Base-by-base conservation (phyloP, 1,140 invertebrate species). In the Cyphomyrmex costatus region DNA sequence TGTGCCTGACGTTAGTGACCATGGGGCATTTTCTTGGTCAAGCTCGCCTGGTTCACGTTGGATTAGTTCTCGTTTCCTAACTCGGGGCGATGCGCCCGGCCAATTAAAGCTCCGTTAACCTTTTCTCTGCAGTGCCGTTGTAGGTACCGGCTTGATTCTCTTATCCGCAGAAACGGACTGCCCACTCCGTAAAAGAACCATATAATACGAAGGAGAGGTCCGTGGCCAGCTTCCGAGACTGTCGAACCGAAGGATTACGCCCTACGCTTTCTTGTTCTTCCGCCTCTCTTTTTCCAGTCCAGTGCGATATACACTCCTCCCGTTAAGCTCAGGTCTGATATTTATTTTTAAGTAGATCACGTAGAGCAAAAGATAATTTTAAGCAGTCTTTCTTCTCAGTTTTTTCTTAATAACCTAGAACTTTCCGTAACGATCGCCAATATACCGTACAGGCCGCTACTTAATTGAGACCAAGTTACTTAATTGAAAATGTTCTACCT, bases 1-100 rank as follows among this genome's bases (percentile, higher is more conserved):
- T 93, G 93, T 76, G 88, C 77, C 91, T 92, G 93, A 93, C 92
- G 91, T 93, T 93, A 94, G 91, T 93, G 93, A 93, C 93, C 93
- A 92, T 85, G 88, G 91, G 91, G 91, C 89, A 93, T 92, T 90
- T 91, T 93, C 91, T 93, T 93, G 91, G 90, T 89, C 89, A 89
- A 91, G 90, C 92, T 93, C 91, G 92, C 91, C 89, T 84, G 87
- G 90, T 89, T 86, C 87, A 88, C 91, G 76, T 82, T 76, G 87
- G 90, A 93, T 94, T 93, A 93, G 91, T 87, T 89, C 84, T 80
- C 89, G 84, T 86, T 91, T 91, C 58, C 90, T 84, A 84, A 88
- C 86, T 86, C 82, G 63, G 65, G 71, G 87, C 83, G 86, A 90
- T 88, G 86, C 89, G 77, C 77, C 89, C 77, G 56, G 87, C 86